Base-by-base conservation (phyloP, 2,113 vertebrate genomes). In the Datnioides undecimradiatus region DNA sequence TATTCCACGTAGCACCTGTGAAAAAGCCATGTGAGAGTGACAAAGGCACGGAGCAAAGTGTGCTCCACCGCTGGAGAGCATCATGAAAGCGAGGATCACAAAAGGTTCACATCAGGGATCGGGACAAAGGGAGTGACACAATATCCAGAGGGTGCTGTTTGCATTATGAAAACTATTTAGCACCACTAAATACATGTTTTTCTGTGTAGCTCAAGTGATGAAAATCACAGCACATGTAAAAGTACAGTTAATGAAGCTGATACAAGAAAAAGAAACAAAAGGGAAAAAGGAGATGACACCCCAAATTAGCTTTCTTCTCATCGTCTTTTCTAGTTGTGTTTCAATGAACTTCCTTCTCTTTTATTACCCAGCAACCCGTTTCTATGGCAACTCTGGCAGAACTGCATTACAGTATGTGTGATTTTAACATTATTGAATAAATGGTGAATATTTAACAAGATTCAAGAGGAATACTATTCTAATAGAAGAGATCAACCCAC, bases 21-120 rank as follows among this genome's bases (percentile, higher is more conserved):
- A 11, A 46, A 36, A 41, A 43, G 23, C 48, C 63, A 59, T 8
- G 41, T 79, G 58, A 66, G 29, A 31, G 69, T 58, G 41, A 21
- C 3, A 23, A 29, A 54, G 49, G 49, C 25, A 23, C 19, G 25
- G 17, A 59, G 68, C n/a, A 70, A 60, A 59, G 57, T 63, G 55
- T 76, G 38, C 52, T 71, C 1, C 46, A 31, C 54, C 10, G 25
- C 19, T 80, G 46, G 54, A 64, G 71, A 80, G 1, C 58, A 33
- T 33, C 23, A 23, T 67, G 33, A 74, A 49, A 74, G 46, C 58
- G 36, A 46, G 16, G 6, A 66, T 38, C 29, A 51, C 51, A 77
- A 73, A 65, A 48, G 72, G 48, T 72, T 70, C 29, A 64, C 27
- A 43, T 76, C 46, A 54, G 31, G 34, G 38, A 41, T 76, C 43